Evolutionary conservation across 2,888 invertebrate species (phyloP).

Genomic region (Tuberolachnus salignus): DNA sequence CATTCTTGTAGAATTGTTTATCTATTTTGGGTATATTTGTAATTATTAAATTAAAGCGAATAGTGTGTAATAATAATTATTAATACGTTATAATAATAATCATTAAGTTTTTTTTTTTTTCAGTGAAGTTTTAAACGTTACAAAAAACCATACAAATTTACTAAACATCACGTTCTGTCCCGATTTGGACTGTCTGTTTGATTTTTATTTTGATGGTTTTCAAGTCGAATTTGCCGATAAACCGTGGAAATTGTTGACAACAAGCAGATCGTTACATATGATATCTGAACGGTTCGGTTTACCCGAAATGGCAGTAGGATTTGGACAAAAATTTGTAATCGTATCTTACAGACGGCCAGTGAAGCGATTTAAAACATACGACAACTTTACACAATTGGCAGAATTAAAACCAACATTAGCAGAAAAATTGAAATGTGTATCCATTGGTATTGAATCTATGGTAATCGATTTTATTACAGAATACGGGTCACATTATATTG

Average conservation of each 20-base stretch:
- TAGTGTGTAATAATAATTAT: neutral
- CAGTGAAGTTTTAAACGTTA: constrained; percentile 38
- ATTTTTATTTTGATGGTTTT: constrained; percentile 43
- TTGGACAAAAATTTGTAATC: constrained; percentile 32
- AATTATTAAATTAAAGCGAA: too few species aligned
- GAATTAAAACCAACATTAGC: constrained; percentile 22
- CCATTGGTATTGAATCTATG: constrained; percentile 37
- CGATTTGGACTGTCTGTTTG: constrained; percentile 39
- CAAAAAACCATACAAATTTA: constrained; percentile 18
- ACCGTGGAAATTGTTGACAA: constrained; percentile 44
- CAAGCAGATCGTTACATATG: constrained; percentile 17
- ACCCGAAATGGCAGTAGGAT: constrained; percentile 39
- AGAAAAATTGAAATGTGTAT: constrained; percentile 34
- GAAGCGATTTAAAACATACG: constrained; percentile 27
- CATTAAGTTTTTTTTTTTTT: constrained; percentile 15
- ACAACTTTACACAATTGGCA: constrained; percentile 31
- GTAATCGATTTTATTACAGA: constrained; percentile 44
- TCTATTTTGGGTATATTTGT: too few species aligned
- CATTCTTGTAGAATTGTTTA: too few species aligned
- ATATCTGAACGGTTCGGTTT: constrained; percentile 49
- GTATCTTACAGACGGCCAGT: constrained; percentile 37
- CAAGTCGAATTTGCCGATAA: constrained; percentile 33
- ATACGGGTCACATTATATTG: constrained; percentile 46
- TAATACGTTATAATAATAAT: too few species aligned
- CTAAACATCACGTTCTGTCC: constrained; percentile 46